These are phyloP conservation scores for Sus cebifrons DNA, from an alignment of 2,797 vertebrate genomes.

Conservation along the genomic window DNA sequence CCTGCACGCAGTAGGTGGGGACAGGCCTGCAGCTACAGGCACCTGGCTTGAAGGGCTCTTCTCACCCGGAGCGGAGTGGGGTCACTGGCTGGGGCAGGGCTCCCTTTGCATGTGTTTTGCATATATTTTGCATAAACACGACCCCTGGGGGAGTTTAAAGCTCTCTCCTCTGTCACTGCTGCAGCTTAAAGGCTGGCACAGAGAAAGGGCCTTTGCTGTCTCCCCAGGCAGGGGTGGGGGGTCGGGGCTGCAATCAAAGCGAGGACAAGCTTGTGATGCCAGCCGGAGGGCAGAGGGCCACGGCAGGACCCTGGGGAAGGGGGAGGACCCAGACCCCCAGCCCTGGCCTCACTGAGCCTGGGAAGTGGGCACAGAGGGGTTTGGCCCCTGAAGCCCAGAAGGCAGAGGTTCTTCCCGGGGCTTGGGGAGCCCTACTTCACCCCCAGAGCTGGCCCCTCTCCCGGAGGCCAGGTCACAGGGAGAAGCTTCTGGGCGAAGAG, in stretches of 20 bases:
- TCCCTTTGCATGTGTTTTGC: not conserved
- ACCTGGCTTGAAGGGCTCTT: not conserved
- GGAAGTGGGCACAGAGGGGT: not conserved
- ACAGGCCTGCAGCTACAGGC: not conserved
- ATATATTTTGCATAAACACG: not conserved
- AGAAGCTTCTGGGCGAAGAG: not conserved
- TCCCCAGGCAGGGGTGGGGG: too few species aligned
- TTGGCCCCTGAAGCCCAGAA: not conserved
- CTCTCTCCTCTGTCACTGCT: not conserved
- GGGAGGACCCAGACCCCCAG: not conserved
- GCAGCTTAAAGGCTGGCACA: not conserved
- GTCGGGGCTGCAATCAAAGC: not conserved
- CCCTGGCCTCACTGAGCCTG: accelerated
- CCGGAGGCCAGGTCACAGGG: not conserved
- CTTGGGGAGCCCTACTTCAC: not conserved
- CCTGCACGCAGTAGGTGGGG: accelerated
- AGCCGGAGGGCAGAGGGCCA: not conserved
- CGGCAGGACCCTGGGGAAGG: not conserved
- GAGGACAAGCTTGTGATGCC: not conserved
- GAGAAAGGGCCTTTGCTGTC: not conserved
- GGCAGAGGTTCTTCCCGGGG: not conserved
- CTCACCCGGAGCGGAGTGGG: not conserved
- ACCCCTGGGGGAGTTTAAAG: not conserved
- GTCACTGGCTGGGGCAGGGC: not conserved
- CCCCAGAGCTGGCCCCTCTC: not conserved